phyloP scores from a whole-genome alignment of 2,888 invertebrate species.

The Isotomurus palustris region DNA sequence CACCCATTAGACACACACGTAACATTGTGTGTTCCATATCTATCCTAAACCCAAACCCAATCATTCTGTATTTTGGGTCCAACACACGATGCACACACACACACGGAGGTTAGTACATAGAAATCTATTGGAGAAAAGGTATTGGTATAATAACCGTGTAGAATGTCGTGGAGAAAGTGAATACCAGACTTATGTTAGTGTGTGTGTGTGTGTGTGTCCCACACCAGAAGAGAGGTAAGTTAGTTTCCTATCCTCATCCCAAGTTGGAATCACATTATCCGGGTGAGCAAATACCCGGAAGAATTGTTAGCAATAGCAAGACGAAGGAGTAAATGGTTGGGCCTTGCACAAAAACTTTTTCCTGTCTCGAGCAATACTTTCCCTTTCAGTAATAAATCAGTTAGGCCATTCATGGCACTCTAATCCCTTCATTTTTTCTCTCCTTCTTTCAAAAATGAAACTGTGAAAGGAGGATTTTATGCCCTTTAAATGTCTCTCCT shows the following conservation, averaged over 20 bases:
- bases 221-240: no score
- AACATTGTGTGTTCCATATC: no score
- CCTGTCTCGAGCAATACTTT: neutral
- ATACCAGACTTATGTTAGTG: neutral
- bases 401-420: conserved; percentile 4
- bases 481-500: neutral
- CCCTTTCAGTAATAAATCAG: conserved; percentile 6
- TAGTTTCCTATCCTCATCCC: no score
- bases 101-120: no score
- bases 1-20: no score
- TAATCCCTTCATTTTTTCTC: conserved; percentile 7
- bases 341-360: neutral
- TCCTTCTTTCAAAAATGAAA: neutral
- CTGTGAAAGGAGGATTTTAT: neutral
- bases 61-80: no score
- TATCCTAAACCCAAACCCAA: no score
- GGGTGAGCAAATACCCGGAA: neutral
- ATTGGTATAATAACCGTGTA: neutral
- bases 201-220: neutral
- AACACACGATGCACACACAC: no score
- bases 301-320: neutral
- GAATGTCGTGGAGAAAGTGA: neutral
- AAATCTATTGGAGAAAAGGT: no score
- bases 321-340: neutral
- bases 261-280: neutral